Evolutionary conservation across 2,797 vertebrate species (phyloP), one percentile per base, ranked within the genome.

Genomic region (Aphelocoma californica): DNA sequence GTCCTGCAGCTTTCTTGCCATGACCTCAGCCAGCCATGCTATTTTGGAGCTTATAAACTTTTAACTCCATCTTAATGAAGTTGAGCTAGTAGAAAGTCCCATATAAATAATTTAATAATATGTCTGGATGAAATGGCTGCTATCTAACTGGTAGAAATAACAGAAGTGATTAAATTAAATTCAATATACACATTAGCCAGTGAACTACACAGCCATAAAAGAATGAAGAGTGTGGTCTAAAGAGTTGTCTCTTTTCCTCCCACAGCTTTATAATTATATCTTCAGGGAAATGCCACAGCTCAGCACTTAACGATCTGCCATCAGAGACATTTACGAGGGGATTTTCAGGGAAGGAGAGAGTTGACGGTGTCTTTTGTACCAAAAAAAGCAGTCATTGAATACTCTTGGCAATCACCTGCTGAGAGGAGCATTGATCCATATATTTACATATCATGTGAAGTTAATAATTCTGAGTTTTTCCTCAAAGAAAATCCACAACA

Each of bases 281-380:
- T 95, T 86, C 92, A 87, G 80, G 96, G 95, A 97, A 96, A 96
- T 92, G 89, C 62, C 92, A 75, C 67, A 92, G 83, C 96, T 97
- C 96, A 96, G 94, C 96, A 78, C 88, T 90, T 96, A 96, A 79
- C n/a, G 88, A 95, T 96, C 95, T 93, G 80, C 97, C 93, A 97
- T 90, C 94, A 88, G 77, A 92, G 90, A 88, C 94, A 87, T 96
- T 96, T 96, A 73, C 74, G 80, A 93, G 92, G 82, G 93, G 69
- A 51, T 96, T 94, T 96, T 95, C 70, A 65, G 92, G 54, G 86
- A 93, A 81, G 62, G 42, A 94, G 95, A 81, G 91, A 91, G 88
- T 77, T 96, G 72, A 90, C 32, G 36, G 53, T 86, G 88, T 93
- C 48, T 90, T 97, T 83, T 92, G 92, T 78, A 83, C 79, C 74